Base-by-base conservation (phyloP, 2,797 vertebrate genomes). In the Alouatta caraya region DNA sequence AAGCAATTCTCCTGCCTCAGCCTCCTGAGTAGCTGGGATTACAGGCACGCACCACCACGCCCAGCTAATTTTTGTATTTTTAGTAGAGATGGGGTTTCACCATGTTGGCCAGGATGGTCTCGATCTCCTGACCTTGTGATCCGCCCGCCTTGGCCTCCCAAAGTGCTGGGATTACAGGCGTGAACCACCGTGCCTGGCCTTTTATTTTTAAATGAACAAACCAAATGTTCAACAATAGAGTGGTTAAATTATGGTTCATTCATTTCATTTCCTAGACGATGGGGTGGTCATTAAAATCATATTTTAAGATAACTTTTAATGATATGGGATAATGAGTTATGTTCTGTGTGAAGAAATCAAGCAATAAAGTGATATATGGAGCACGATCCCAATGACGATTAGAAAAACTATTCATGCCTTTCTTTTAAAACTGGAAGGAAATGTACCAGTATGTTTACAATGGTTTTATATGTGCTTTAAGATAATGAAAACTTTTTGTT, bases 261-360 rank as follows among this genome's bases (percentile, higher is more conserved):
- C 19, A 42, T 73, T 57, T 83, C 30, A 37, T 67, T 79, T 83
- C 64, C 67, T 82, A 82, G 42, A 22, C 5, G 22, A 87, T 15
- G 37, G 50, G 44, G 1, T 61, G 14, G 86, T 61, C 80, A 93
- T 44, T 42, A 37, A 96, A 76, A 57, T 88, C 39, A 72, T 61
- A 83, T 46, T 90, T 96, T 90, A 39, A 95, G 82, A 22, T 21
- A 87, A 61, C 46, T 93, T 95, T 81, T 59, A 83, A 46, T 55
- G 48, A 46, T 52, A 67, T 4, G 1, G 48, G 12, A 85, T 48
- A 76, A 82, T 50, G 33, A 7, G 44, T 48, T 50, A 50, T 59
- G 48, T 5, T 1, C n/a, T 80, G 28, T 46, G 55, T 79, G 83
- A 88, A 79, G 76, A 70, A 78, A 82, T 75, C 42, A n/a, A 94